A percentile compares a stretch with the other conserved stretches of the same genome.
phyloP scores from a whole-genome alignment of 1,140 invertebrate species.

The Ephestia elutella region DNA sequence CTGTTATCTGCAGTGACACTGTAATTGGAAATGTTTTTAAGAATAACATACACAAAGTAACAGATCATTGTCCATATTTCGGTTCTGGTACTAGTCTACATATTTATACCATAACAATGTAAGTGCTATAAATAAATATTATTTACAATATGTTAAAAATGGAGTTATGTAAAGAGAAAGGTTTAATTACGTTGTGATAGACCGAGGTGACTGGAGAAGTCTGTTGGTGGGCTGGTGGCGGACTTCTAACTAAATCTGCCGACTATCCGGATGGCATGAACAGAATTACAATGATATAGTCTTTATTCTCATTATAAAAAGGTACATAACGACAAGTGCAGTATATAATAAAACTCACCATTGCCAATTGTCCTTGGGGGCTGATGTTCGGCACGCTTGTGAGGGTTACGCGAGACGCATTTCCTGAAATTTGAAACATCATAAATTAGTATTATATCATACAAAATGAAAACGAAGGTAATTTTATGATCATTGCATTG shows the following conservation, averaged over 20 bases:
- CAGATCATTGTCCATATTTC: too few species aligned
- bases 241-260: slow-evolving; percentile 76
- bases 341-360: slow-evolving; percentile 77
- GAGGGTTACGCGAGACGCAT: slow-evolving; percentile 76
- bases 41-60: too few species aligned
- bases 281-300: slow-evolving; percentile 34
- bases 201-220: slow-evolving; percentile 85
- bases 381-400: slow-evolving; percentile 74
- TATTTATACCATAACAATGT: background rate
- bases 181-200: slow-evolving; percentile 64
- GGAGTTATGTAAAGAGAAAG: background rate
- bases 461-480: background rate
- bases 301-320: background rate
- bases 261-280: slow-evolving; percentile 64
- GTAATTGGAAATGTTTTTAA: too few species aligned
- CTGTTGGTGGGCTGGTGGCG: slow-evolving; percentile 87
- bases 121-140: background rate
- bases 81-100: too few species aligned
- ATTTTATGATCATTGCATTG: too few species aligned
- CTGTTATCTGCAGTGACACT: too few species aligned
- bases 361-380: slow-evolving; percentile 76
- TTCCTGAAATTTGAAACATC: slow-evolving; percentile 34
- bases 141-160: background rate
- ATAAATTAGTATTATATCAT: background rate
- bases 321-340: slow-evolving; percentile 9